A percentile compares a stretch with the other conserved stretches of the same genome.
phyloP scores from a whole-genome alignment of 2,797 vertebrate species.

The Pangasius krempfi region DNA sequence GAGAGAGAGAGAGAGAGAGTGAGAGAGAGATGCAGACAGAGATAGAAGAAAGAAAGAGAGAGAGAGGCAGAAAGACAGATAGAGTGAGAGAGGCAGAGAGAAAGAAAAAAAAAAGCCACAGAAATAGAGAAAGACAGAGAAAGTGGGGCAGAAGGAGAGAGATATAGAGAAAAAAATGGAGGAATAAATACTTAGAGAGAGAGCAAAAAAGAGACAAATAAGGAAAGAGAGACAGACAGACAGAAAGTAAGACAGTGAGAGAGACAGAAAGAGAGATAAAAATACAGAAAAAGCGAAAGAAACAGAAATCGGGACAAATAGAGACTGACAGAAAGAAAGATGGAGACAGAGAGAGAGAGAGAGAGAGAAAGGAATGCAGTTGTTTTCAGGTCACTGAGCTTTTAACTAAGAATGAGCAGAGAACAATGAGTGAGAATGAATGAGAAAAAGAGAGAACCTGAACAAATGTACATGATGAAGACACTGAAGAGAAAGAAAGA shows the following conservation, averaged over 20 bases:
- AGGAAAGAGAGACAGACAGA: constrained; percentile 12
- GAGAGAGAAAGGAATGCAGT: constrained; percentile 22
- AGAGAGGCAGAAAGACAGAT: background rate
- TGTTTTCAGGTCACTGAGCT: constrained; percentile 16
- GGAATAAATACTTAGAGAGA: constrained; percentile 40
- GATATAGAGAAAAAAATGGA: background rate
- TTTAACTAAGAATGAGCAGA: background rate
- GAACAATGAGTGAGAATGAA: background rate
- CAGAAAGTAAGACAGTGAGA: background rate
- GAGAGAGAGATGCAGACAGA: background rate
- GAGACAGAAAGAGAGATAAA: background rate
- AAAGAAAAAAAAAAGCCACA: background rate
- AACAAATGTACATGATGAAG: background rate
- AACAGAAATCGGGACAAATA: background rate
- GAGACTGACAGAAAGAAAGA: background rate
- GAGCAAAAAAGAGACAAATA: constrained; percentile 50
- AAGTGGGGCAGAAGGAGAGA: too few relatives aligned
- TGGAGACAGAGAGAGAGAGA: constrained; percentile 20
- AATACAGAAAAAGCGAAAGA: constrained; percentile 12
- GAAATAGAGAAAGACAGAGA: background rate
- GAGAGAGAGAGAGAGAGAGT: background rate
- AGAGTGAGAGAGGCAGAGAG: background rate
- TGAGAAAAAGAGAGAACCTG: background rate
- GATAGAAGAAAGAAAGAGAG: constrained; percentile 25
- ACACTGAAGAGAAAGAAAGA: background rate